A percentile compares a stretch with the other conserved stretches of the same genome.
These are phyloP conservation scores for Boleophthalmus pectinirostris DNA, from an alignment of 2,113 vertebrate genomes.

Conservation along the genomic window DNA sequence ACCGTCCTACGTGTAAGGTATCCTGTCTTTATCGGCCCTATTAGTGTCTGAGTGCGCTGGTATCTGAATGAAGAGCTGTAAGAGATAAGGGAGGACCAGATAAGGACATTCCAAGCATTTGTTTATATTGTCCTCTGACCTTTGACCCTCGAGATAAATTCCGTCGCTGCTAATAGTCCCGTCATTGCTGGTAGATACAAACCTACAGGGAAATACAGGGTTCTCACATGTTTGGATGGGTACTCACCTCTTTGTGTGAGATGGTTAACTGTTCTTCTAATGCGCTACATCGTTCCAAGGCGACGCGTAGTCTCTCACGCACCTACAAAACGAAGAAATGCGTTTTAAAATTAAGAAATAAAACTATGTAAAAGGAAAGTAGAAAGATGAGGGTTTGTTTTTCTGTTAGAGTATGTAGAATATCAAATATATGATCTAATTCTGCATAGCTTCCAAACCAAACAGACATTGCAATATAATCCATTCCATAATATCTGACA, in stretches of 20 bases:
- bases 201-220: too few relatives aligned
- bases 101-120: constrained; percentile 1
- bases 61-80: neutral
- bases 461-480: too few relatives aligned
- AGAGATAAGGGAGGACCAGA: neutral
- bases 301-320: constrained; percentile 91
- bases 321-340: constrained; percentile 75
- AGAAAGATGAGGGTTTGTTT: neutral
- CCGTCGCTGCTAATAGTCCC: neutral
- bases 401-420: too few relatives aligned
- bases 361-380: neutral
- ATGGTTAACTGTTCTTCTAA: constrained; percentile 91
- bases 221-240: neutral
- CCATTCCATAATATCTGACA: too few relatives aligned
- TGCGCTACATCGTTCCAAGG: constrained; percentile 92
- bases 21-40: neutral
- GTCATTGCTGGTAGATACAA: neutral
- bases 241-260: constrained; percentile 91
- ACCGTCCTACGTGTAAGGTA: too few relatives aligned
- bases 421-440: too few relatives aligned
- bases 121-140: neutral
- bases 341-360: neutral
- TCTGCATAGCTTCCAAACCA: too few relatives aligned
- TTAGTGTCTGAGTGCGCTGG: neutral
- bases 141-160: neutral